Evolutionary conservation across 1,140 invertebrate species (phyloP), one percentile per base, ranked within the genome.

Genomic region (Orchestia grillus): DNA sequence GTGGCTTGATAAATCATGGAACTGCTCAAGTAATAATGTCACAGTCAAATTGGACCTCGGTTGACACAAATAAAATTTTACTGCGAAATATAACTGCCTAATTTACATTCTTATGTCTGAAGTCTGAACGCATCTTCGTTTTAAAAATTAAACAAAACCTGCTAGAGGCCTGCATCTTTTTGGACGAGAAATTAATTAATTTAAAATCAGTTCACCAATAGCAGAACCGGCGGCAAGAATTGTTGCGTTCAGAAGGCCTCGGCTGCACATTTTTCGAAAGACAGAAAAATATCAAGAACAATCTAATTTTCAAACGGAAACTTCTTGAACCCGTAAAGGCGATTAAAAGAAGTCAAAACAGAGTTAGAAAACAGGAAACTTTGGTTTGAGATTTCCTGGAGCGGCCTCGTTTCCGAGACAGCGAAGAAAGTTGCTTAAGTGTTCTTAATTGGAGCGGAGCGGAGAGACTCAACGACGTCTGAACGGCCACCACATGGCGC

Each of bases 281-380:
- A 96, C 19, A 15, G 8, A 87, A 77, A 96, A 96, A 28, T 77
- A 36, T 77, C 62, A 77, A 28, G 36, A 77, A 36, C 62, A 77
- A 77, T 77, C 28, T 47, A 47, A 94, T 94, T 94, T 45, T 45
- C 11, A 94, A 36, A 36, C 91, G 44, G 28, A 23, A 94, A 94
- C 44, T 57, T 47, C 53, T 94, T 94, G 91, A 94, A 47, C 11
- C 28, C 44, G 44, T 94, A 19, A 45, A 94, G 11, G 28, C 44
- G 91, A 57, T 57, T 94, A 57, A 94, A 94, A 77, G 15, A 77
- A 77, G 62, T 8, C 62, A 15, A 77, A 57, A 47, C 28, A 23
- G 91, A 57, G 44, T 94, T 45, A 36, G 91, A 94, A 57, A 57
- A 94, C 44, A 94, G 53, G 44, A 47, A 94, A 23, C 53, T 94